A percentile compares a stretch with the other conserved stretches of the same genome.
These are phyloP conservation scores for Hyposoter didymator DNA, from an alignment of 2,888 invertebrate species.

Conservation along the genomic window DNA sequence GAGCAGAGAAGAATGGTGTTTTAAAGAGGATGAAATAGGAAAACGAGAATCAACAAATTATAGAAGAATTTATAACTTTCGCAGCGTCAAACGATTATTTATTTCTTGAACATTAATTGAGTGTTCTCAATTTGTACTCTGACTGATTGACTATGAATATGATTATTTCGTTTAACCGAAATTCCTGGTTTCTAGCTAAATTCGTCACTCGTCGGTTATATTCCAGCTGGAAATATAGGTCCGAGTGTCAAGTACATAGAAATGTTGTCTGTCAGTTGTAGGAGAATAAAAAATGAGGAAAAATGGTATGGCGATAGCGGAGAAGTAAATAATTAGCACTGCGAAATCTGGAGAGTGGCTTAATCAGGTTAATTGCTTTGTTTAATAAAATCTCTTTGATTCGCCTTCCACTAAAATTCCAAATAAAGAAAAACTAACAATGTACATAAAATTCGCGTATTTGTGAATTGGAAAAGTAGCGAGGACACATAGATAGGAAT, in stretches of 20 bases:
- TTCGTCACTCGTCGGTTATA: not conserved
- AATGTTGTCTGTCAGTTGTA: not conserved
- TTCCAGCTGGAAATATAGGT: not conserved
- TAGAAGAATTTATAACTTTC: constrained; percentile 30
- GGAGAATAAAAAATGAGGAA: not conserved
- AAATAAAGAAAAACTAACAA: not conserved
- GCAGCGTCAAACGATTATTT: not conserved
- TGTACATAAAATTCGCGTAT: constrained; percentile 41
- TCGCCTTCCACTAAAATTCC: constrained; percentile 21
- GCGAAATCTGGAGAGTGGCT: not conserved
- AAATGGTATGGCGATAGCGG: not conserved
- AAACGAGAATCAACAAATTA: constrained; percentile 18
- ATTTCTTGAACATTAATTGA: not conserved
- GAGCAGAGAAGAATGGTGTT: constrained; percentile 68
- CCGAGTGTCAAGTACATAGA: not conserved
- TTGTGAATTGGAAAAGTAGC: constrained; percentile 42
- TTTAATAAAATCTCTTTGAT: constrained; percentile 10
- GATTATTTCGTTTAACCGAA: not conserved
- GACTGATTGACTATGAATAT: not conserved
- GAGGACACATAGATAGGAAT: constrained; percentile 46
- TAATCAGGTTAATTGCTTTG: constrained; percentile 2
- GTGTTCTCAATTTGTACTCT: not conserved
- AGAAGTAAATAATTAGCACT: not conserved
- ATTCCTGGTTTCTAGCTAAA: not conserved
- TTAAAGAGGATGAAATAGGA: constrained; percentile 31